Conservation (phyloP, 2,888 invertebrate genomes). For the Lasiommata megera region DNA sequence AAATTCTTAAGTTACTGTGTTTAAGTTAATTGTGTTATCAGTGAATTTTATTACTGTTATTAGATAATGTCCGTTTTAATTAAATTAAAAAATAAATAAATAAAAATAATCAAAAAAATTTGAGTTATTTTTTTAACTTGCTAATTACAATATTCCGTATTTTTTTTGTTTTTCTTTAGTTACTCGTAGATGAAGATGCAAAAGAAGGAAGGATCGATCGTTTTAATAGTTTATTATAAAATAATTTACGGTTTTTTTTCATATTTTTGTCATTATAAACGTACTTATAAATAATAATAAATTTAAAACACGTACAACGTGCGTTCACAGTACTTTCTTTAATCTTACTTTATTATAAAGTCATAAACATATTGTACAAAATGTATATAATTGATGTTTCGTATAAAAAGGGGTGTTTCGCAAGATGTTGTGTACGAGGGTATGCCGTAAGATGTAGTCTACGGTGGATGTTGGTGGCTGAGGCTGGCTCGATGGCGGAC, state of each 20-base stretch:
- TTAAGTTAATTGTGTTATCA: too few species aligned
- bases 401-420: conserved; percentile 75
- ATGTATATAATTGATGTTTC: conserved; percentile 53
- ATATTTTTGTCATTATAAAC: conserved; percentile 75
- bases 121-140: too few species aligned
- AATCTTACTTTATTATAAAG: conserved; percentile 77
- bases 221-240: conserved; percentile 79
- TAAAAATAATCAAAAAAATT: too few species aligned
- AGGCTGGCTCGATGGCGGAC: conserved; percentile 34
- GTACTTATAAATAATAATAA: conserved; percentile 76
- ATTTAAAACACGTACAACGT: conserved; percentile 79
- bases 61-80: too few species aligned
- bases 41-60: too few species aligned
- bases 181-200: conserved; percentile 46
- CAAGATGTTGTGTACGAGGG: conserved; percentile 63
- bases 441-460: conserved; percentile 35
- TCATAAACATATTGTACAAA: conserved; percentile 73
- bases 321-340: conserved; percentile 77
- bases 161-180: background rate
- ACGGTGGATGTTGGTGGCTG: conserved; percentile 37
- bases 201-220: conserved; percentile 59
- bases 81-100: too few species aligned
- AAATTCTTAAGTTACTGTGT: too few species aligned
- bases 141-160: too few species aligned
- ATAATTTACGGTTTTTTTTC: conserved; percentile 66